Evolutionary conservation across 2,888 invertebrate species (phyloP), one percentile per base, ranked within the genome.

Genomic region (Malacosoma neustria): DNA sequence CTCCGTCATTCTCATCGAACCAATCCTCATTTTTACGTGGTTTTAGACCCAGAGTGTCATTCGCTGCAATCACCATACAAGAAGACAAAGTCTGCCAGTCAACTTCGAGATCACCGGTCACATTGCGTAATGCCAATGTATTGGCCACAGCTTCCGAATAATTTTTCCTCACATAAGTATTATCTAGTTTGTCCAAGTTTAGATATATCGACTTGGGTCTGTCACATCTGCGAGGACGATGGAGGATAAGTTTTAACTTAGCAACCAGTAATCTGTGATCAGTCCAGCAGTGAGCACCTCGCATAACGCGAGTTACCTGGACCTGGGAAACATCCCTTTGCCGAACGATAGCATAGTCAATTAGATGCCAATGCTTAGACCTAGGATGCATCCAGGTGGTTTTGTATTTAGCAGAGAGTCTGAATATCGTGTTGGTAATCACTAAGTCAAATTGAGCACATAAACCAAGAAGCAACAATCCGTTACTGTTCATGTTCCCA

Each of bases 331-430:
- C 6, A 13, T 53, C 48, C 11, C 34, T 13, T 30, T 42, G 46
- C 15, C 32, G 32, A 13, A 41, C 11, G n/a, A 40, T 35, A 4
- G 35, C 37, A 12, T 38, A 41, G 15, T 51, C 48, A 1, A 51
- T 43, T 4, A 53, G 31, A 30, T 52, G 53, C 49, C 51, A 52
- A 32, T 56, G 51, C 22, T 45, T 48, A 3, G 55, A 57, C 22
- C 53, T 35, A 4, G 52, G 54, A 13, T 14, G 14, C 30, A 14
- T 35, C 29, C 5, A 14, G 48, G 33, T 51, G 54, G 11, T n/a
- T n/a, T n/a, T n/a, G n/a, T n/a, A n/a, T n/a, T n/a, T n/a, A n/a
- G n/a, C n/a, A n/a, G n/a, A n/a, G n/a, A n/a, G n/a, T n/a, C n/a
- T n/a, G n/a, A n/a, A n/a, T n/a, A n/a, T n/a, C n/a, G n/a, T n/a